Conservation (phyloP, 1,140 invertebrate genomes). For the Spodoptera frugiperda region DNA sequence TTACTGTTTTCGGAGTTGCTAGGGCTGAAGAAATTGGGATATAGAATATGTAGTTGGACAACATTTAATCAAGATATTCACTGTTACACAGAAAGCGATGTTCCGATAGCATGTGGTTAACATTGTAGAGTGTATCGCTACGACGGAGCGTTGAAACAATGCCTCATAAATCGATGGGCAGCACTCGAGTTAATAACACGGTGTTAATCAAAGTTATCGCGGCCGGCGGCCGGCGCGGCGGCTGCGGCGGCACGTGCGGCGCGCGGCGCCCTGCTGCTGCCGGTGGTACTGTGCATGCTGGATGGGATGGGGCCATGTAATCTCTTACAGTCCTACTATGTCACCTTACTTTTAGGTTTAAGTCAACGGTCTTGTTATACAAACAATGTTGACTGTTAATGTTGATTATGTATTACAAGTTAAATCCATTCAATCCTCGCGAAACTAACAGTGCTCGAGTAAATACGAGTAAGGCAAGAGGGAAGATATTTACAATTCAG, state of each 20-base stretch:
- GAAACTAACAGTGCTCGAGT: too few species aligned
- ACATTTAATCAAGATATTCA: background rate
- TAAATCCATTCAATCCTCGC: too few species aligned
- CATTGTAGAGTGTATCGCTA: slow-evolving; percentile 6
- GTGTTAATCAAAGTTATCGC: slow-evolving; percentile 19
- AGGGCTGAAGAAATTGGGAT: background rate
- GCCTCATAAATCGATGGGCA: slow-evolving; percentile 23
- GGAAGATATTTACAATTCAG: too few species aligned
- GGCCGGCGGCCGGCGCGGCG: background rate
- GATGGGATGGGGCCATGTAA: too few species aligned
- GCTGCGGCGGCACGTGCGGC: background rate
- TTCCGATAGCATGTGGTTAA: background rate
- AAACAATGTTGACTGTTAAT: too few species aligned
- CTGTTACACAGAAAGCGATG: too few species aligned
- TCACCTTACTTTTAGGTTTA: too few species aligned
- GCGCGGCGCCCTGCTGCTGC: background rate
- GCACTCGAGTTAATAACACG: slow-evolving; percentile 22
- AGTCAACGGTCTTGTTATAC: too few species aligned
- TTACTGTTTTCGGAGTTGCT: background rate
- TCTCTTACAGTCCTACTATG: too few species aligned
- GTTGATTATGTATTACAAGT: too few species aligned
- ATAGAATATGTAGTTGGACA: background rate
- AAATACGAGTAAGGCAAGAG: too few species aligned
- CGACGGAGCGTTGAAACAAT: slow-evolving; percentile 16
- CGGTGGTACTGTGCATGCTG: too few species aligned